Evolutionary conservation across 2,888 invertebrate species (phyloP).

Genomic region (Tinea pellionella): DNA sequence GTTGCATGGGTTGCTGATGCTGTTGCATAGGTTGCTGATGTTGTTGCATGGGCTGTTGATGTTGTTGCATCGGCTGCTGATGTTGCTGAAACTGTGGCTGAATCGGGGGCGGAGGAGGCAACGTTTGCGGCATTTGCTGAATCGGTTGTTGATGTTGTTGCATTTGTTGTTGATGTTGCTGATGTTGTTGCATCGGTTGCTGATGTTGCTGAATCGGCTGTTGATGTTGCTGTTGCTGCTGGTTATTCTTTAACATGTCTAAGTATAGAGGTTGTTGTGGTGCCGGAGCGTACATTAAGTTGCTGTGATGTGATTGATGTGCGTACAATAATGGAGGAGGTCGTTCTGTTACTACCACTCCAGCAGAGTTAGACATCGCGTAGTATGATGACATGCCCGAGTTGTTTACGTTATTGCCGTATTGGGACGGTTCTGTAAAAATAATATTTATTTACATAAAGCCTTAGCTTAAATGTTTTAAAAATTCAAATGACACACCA

Average conservation of each 20-base stretch:
- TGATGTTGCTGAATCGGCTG: not conserved
- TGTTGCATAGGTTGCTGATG: not conserved
- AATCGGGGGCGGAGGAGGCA: not conserved
- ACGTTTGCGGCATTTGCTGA: not conserved
- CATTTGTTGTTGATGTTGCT: not conserved
- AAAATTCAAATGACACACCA: too few species aligned
- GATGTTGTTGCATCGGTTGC: not conserved
- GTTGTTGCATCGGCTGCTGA: not conserved
- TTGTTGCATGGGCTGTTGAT: not conserved
- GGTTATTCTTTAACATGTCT: constrained; percentile 55
- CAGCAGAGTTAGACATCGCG: constrained; percentile 53
- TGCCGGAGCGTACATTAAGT: constrained; percentile 49
- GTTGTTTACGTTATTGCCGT: constrained; percentile 43
- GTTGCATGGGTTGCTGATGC: too few species aligned
- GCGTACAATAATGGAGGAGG: constrained; percentile 56
- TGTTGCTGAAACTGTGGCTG: not conserved
- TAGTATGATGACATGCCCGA: constrained; percentile 45
- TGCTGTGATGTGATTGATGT: constrained; percentile 42
- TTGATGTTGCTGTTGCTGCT: constrained; percentile 33
- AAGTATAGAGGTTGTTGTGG: constrained; percentile 54
- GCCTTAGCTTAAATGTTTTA: too few species aligned
- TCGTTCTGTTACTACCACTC: constrained; percentile 47
- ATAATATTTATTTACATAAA: not conserved
- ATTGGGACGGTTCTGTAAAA: constrained; percentile 40
- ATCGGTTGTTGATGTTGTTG: not conserved